Conservation (phyloP, 2,113 vertebrate species). For the Cinclus cinclus region DNA sequence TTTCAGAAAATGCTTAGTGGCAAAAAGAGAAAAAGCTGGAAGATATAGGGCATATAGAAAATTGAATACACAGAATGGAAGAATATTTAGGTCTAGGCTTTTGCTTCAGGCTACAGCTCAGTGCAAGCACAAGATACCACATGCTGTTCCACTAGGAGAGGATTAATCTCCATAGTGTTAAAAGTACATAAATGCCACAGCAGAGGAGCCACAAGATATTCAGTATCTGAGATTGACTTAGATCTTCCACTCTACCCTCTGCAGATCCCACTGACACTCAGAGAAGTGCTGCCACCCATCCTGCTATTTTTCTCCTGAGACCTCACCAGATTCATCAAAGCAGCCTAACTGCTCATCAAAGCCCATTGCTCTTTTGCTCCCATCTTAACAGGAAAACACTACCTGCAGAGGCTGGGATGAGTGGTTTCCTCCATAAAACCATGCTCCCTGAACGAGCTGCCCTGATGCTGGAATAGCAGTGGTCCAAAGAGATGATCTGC, state of each 20-base stretch:
- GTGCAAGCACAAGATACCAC: background rate
- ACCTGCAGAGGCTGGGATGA: background rate
- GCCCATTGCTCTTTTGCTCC: background rate
- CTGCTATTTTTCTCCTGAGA: background rate
- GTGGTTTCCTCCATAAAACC: background rate
- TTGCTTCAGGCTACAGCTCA: slow-evolving; percentile 10
- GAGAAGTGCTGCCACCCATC: background rate
- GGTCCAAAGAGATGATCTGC: background rate
- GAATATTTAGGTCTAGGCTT: background rate
- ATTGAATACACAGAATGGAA: background rate
- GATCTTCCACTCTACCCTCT: background rate
- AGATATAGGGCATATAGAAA: slow-evolving; percentile 29
- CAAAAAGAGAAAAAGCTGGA: slow-evolving; percentile 36
- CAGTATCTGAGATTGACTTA: background rate
- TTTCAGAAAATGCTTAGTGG: slow-evolving; percentile 61
- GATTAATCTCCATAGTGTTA: background rate
- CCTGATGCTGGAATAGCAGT: background rate
- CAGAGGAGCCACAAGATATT: background rate
- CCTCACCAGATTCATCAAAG: background rate
- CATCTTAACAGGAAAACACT: background rate
- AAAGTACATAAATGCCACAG: background rate
- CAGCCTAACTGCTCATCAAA: background rate
- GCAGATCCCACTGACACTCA: background rate
- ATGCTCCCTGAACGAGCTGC: rapidly evolving
- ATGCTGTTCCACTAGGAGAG: background rate